Conservation (phyloP, 2,888 invertebrate genomes). For the Leptopterna dolabrata region DNA sequence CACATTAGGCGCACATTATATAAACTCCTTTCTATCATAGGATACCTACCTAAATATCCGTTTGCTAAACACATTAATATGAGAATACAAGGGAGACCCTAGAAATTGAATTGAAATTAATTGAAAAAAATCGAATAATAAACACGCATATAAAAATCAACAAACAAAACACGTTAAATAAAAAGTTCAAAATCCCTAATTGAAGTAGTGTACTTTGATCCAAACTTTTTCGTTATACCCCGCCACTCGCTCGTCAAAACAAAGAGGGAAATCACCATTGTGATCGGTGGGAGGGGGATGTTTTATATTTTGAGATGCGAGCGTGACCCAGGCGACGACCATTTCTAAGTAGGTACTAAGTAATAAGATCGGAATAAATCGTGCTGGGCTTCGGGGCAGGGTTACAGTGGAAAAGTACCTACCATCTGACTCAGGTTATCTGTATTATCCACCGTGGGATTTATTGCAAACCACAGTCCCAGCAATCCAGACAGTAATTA, state of each 20-base stretch:
- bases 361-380: no score
- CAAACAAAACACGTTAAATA: background rate
- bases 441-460: background rate
- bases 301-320: no score
- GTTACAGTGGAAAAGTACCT: no score
- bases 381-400: no score
- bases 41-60: background rate
- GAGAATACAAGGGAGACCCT: background rate
- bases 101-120: background rate
- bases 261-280: no score
- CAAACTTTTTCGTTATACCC: no score
- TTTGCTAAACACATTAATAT: background rate
- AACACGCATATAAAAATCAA: background rate
- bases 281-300: no score
- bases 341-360: no score
- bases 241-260: no score
- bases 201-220: no score
- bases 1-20: background rate
- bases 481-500: background rate
- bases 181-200: no score
- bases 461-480: constrained; percentile 24
- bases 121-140: background rate
- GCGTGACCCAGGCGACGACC: no score
- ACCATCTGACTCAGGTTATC: background rate
- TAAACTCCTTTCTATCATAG: background rate